phyloP scores from a whole-genome alignment of 2,888 invertebrate species.

The Xiphydria camelus region DNA sequence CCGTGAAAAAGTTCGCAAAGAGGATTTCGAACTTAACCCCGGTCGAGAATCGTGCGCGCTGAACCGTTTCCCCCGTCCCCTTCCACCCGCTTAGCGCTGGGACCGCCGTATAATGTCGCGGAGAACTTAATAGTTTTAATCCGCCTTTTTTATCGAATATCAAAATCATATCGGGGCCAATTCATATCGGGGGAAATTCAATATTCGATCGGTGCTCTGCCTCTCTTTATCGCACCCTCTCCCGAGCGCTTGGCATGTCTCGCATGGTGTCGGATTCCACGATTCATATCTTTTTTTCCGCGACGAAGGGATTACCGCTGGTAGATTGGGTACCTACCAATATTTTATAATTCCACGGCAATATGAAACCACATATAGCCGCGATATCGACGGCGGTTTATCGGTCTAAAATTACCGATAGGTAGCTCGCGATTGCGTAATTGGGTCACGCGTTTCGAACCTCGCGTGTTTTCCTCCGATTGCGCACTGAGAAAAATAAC shows the following conservation, averaged over 20 bases:
- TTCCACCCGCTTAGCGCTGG: too few relatives aligned
- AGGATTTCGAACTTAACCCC: slow-evolving; percentile 47
- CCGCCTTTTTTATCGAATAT: slow-evolving; percentile 44
- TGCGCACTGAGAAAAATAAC: too few relatives aligned
- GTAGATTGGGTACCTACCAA: slow-evolving; percentile 51
- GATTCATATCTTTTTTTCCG: slow-evolving; percentile 55
- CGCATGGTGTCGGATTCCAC: slow-evolving; percentile 36
- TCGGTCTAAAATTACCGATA: slow-evolving; percentile 56
- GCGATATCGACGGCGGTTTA: slow-evolving; percentile 50
- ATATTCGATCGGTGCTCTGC: slow-evolving; percentile 45
- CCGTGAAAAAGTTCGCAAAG: slow-evolving; percentile 56
- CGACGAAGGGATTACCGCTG: slow-evolving; percentile 48
- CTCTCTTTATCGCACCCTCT: too few relatives aligned
- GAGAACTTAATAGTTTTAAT: slow-evolving; percentile 50
- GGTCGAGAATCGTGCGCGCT: slow-evolving; percentile 17
- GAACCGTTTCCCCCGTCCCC: too few relatives aligned
- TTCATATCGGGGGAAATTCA: slow-evolving; percentile 52
- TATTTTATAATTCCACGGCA: slow-evolving; percentile 52
- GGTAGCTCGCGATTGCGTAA: slow-evolving; percentile 33
- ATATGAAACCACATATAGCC: slow-evolving; percentile 45
- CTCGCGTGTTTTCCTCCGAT: too few relatives aligned
- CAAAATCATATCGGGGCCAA: slow-evolving; percentile 44
- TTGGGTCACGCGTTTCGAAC: slow-evolving; percentile 37
- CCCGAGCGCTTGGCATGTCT: neutral
- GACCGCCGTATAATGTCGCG: slow-evolving; percentile 26